Percentiles rank a stretch among this genome's conserved stretches.
phyloP scores from a whole-genome alignment of 2,797 vertebrate species.

The Neosilurus hyrtlii region DNA sequence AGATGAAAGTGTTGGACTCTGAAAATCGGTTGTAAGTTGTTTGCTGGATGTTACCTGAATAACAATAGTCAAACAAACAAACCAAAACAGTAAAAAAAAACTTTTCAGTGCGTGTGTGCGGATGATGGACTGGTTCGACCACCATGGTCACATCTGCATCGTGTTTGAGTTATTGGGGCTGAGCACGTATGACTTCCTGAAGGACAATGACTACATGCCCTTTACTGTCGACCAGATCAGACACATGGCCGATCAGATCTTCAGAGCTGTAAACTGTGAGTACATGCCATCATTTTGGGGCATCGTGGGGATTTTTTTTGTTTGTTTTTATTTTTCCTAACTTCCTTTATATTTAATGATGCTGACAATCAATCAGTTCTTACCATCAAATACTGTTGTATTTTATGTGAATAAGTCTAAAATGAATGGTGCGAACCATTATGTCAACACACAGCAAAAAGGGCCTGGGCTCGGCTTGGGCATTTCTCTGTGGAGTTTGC shows the following conservation, averaged over 20 bases:
- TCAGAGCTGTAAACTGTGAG: slow-evolving; percentile 89
- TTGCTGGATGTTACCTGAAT: not conserved
- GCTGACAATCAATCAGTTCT: too few relatives aligned
- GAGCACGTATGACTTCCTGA: slow-evolving; percentile 96
- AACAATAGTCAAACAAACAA: not conserved
- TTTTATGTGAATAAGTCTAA: too few relatives aligned
- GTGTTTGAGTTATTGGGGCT: slow-evolving; percentile 93
- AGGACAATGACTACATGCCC: slow-evolving; percentile 93
- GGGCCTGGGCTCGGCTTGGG: too few relatives aligned
- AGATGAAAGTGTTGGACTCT: slow-evolving; percentile 84
- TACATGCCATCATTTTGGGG: slow-evolving; percentile 44
- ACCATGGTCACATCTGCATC: slow-evolving; percentile 92
- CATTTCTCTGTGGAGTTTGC: too few relatives aligned
- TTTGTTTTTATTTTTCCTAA: too few relatives aligned
- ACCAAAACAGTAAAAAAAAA: not conserved
- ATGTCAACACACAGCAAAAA: too few relatives aligned
- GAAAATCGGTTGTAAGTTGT: slow-evolving; percentile 83
- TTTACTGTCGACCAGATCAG: slow-evolving; percentile 91
- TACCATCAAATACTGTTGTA: too few relatives aligned
- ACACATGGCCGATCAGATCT: slow-evolving; percentile 91
- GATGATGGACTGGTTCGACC: slow-evolving; percentile 96
- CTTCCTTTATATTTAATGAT: too few relatives aligned
- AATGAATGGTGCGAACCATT: too few relatives aligned
- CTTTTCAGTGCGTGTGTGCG: slow-evolving; percentile 85
- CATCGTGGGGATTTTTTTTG: too few relatives aligned